Evolutionary conservation across 1,140 invertebrate species (phyloP), one percentile per base, ranked within the genome.

Genomic region (Bactericera cockerelli): DNA sequence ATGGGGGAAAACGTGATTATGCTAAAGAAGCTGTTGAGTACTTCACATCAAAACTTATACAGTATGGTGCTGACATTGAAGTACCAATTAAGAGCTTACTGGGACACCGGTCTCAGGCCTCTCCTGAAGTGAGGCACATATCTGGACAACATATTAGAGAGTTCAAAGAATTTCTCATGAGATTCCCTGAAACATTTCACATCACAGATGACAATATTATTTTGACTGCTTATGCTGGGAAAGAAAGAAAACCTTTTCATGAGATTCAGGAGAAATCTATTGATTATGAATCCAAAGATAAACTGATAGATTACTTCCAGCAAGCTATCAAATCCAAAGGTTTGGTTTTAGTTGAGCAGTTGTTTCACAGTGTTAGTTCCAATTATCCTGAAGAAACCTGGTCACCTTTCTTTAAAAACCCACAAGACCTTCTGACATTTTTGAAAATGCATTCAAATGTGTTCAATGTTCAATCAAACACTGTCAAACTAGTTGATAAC

Each of bases 121-220:
- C 90, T 26, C 91, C 91, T 6, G 92, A 96, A 77, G 90, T 97
- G 59, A 79, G 93, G 58, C 91, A 96, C 69, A 92, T 97, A 63
- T 95, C 92, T 31, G 86, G 86, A 24, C 89, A 95, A 69, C 89
- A 94, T 68, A 87, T 93, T 63, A 89, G 86, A 70, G 92, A 96
- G 72, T 97, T 97, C 69, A 83, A 83, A 63, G 91, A 95, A 59
- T 97, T 97, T 70, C 75, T 97, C 0, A 65, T 79, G 31, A 85
- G 86, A 67, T 88, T 90, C 71, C 80, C 87, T 0, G 87, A 93
- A 59, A 83, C 84, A 49, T 97, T 96, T 71, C 80, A 85, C 57
- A 84, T 95, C 4, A 79, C 81, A n/a, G 91, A 93, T 57, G 91
- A 94, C 67, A 86, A 86, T 69, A 83, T 88, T 11, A 75, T 84